These are phyloP conservation scores for Pinctada fucata DNA, from an alignment of 2,888 invertebrate species.

Conservation along the genomic window DNA sequence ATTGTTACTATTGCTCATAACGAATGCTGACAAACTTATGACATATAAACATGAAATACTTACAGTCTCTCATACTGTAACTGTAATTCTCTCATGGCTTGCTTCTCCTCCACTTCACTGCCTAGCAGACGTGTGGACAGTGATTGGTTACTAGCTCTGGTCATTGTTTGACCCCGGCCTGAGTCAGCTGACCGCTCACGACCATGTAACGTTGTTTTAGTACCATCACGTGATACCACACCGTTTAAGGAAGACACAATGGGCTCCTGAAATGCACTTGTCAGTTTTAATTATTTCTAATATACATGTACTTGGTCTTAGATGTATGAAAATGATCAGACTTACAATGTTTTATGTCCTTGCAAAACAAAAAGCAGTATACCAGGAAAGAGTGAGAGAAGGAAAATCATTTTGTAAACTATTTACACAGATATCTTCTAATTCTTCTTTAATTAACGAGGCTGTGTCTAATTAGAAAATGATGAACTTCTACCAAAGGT, in stretches of 20 bases:
- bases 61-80: constrained; percentile 63
- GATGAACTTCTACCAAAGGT: too few relatives aligned
- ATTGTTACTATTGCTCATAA: too few relatives aligned
- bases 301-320: neutral
- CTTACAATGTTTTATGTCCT: too few relatives aligned
- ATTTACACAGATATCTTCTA: too few relatives aligned
- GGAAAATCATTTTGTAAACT: too few relatives aligned
- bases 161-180: constrained; percentile 36
- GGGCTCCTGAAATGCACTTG: constrained; percentile 55
- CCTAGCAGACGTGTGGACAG: constrained; percentile 39
- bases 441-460: too few relatives aligned
- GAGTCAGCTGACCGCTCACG: constrained; percentile 52
- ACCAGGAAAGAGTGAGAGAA: too few relatives aligned
- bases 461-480: too few relatives aligned
- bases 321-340: neutral
- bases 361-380: too few relatives aligned
- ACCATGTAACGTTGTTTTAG: constrained; percentile 50
- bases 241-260: constrained; percentile 61
- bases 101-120: constrained; percentile 43
- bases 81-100: constrained; percentile 57
- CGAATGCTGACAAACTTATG: too few relatives aligned
- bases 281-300: neutral
- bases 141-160: constrained; percentile 46
- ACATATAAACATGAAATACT: constrained; percentile 37
- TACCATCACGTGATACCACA: constrained; percentile 64